phyloP scores from a whole-genome alignment of 2,797 vertebrate species.

The Hippopotamyrus pictus region DNA sequence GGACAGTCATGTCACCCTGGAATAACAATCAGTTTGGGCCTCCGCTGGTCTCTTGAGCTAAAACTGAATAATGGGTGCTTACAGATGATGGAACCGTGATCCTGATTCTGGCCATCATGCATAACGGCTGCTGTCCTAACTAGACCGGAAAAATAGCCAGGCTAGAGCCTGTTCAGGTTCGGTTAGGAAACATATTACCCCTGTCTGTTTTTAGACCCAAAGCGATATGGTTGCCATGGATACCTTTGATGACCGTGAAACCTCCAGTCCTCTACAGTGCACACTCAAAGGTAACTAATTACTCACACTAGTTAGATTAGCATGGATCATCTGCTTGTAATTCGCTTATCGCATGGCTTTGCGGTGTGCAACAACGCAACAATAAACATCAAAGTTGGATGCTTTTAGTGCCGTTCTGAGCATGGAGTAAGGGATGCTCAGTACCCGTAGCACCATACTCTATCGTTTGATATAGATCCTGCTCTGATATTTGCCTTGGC shows the following conservation, averaged over 20 bases:
- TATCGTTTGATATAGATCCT: not conserved
- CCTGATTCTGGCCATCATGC: not conserved
- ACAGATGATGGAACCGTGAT: not conserved
- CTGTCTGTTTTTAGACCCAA: conserved; percentile 17
- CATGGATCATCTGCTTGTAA: conserved; percentile 9
- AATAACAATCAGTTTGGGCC: not conserved
- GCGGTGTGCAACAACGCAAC: not conserved
- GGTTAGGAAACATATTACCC: conserved; percentile 21
- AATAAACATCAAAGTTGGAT: conserved; percentile 10
- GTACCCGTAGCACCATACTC: not conserved
- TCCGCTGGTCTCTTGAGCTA: not conserved
- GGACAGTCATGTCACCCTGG: not conserved
- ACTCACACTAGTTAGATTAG: conserved; percentile 19
- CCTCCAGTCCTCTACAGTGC: not conserved
- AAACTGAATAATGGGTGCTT: not conserved
- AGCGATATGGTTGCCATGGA: conserved; percentile 6
- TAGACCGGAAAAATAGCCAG: conserved; percentile 9
- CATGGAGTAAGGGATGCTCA: not conserved
- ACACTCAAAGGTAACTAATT: conserved; percentile 1
- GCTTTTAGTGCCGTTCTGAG: not conserved
- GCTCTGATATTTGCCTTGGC: not conserved
- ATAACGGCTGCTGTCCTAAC: not conserved
- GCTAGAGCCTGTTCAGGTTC: not conserved
- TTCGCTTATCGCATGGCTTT: conserved; percentile 12
- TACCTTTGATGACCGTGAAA: conserved; percentile 15